A percentile compares a stretch with the other conserved stretches of the same genome.
Conservation (phyloP, 2,797 vertebrate species). For the Triplophysa yarkandensis region DNA sequence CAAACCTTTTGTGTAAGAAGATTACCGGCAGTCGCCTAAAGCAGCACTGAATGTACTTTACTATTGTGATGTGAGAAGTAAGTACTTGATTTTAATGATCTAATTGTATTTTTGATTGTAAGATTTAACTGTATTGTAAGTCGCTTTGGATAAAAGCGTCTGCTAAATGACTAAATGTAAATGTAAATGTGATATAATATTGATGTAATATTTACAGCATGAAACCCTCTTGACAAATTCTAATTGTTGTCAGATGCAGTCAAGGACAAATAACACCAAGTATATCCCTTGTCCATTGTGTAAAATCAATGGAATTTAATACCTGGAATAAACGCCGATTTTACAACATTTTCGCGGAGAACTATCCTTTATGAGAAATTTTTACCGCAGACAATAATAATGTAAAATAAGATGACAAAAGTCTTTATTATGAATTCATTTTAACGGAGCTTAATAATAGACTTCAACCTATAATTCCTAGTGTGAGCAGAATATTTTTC, state of each 20-base stretch:
- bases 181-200: too few relatives aligned
- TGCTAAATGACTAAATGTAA: too few relatives aligned
- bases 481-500: constrained; percentile 1
- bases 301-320: neutral
- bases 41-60: too few relatives aligned
- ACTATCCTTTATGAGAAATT: neutral
- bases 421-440: constrained; percentile 11
- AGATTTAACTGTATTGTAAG: too few relatives aligned
- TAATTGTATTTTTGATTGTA: too few relatives aligned
- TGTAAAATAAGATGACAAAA: constrained; percentile 1
- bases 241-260: neutral
- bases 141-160: too few relatives aligned
- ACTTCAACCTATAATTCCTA: constrained; percentile 19
- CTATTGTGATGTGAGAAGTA: too few relatives aligned
- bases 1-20: too few relatives aligned
- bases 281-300: neutral
- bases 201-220: too few relatives aligned
- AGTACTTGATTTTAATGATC: too few relatives aligned
- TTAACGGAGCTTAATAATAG: constrained; percentile 36
- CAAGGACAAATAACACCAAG: neutral
- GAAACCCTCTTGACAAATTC: neutral
- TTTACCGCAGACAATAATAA: neutral
- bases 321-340: neutral
- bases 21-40: too few relatives aligned
- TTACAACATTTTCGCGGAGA: neutral